Evolutionary conservation across 2,797 vertebrate species (phyloP), one percentile per base, ranked within the genome.

Genomic region (Sylvilagus floridanus): DNA sequence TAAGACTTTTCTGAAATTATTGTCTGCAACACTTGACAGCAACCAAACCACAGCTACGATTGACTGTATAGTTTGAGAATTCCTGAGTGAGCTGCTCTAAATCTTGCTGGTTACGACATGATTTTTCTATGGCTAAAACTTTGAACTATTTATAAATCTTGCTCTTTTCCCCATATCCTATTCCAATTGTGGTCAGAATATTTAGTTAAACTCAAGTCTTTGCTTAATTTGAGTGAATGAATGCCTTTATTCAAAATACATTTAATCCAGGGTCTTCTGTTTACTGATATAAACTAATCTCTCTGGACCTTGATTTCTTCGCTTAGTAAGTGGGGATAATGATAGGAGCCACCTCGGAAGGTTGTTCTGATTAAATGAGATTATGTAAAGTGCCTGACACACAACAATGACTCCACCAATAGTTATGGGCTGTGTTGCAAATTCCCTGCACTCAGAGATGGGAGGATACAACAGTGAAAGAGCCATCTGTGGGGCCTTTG

Each of bases 1-100:
- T 2, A 92, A 89, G 85, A 66, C 71, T 50, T 84, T 94, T 95
- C 88, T 95, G 82, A 95, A 96, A 93, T 82, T 32, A 95, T 47
- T 28, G 6, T 62, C 69, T 93, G 10, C 7, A 66, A 84, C 84
- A 78, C 87, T 89, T 91, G 47, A 37, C 35, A 76, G 65, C 50
- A 85, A 78, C 68, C 30, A 37, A 69, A 90, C 90, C 94, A 88
- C 93, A 95, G 93, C 47, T 54, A 50, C 42, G 72, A 88, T 10
- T 37, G 84, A 37, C 88, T 75, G 19, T 28, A 54, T 22, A 62
- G 19, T 94, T 83, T 63, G 78, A 93, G 81, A 85, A 90, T 87
- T 96, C 57, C 47, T 63, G 52, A 77, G 42, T 92, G 76, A 79
- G 47, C 63, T 5, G 10, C 72, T 62, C 50, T 91, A 83, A 95